Conservation (phyloP, 2,888 invertebrate species). For the Heliconius ethilla region DNA sequence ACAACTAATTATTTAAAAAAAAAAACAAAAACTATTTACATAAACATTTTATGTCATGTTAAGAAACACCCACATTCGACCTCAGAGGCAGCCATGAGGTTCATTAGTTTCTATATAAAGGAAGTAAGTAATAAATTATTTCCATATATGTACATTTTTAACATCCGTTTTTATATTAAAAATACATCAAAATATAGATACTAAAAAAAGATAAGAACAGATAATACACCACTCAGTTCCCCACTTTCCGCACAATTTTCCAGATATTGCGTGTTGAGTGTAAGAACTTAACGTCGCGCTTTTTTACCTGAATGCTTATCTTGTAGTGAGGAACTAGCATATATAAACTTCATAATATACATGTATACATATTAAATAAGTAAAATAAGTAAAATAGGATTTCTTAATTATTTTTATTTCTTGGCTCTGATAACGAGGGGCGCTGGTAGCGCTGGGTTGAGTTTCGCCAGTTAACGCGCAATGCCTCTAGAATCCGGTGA, state of each 20-base stretch:
- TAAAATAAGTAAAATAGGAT: background rate
- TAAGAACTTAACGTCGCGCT: background rate
- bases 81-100: background rate
- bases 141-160: slow-evolving; percentile 9
- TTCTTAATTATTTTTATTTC: background rate
- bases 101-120: slow-evolving; percentile 14
- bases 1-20: no score
- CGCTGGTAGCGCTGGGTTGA: no score
- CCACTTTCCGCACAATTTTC: background rate
- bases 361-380: no score
- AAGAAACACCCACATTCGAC: slow-evolving; percentile 9
- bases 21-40: no score
- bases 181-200: background rate
- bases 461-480: no score
- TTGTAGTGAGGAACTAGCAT: no score
- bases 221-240: background rate
- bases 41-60: background rate
- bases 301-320: no score
- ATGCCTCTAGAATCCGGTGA: no score
- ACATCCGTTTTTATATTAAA: slow-evolving; percentile 2
- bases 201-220: background rate
- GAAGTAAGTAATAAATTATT: slow-evolving; percentile 9
- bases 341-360: background rate
- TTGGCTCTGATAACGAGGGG: no score
- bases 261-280: background rate